Percentiles rank a stretch among this genome's conserved stretches.
phyloP scores from a whole-genome alignment of 1,140 invertebrate genomes.

The Dinoponera quadriceps region DNA sequence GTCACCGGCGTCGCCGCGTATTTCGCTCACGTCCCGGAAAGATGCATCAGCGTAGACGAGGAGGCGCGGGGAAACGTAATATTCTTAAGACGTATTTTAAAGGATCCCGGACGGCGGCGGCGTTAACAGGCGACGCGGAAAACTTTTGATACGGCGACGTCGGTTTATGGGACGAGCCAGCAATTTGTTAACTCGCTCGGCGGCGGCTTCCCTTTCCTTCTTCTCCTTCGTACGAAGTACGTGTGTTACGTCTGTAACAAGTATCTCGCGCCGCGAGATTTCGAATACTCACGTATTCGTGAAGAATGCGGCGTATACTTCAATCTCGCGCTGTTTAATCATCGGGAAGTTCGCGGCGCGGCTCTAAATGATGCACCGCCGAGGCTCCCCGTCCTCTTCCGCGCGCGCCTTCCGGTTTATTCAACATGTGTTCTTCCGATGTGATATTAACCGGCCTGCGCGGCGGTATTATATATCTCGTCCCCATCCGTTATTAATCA shows the following conservation, averaged over 20 bases:
- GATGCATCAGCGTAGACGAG: conserved; percentile 8
- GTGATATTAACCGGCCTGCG: conserved; percentile 31
- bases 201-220: not conserved
- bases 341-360: conserved; percentile 14
- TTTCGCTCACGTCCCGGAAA: conserved; percentile 43
- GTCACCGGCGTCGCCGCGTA: not conserved
- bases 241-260: not conserved
- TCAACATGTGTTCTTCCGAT: conserved; percentile 50
- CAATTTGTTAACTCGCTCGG: conserved; percentile 26
- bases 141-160: conserved; percentile 38
- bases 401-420: conserved; percentile 7
- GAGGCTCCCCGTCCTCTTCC: not conserved
- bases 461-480: conserved; percentile 10
- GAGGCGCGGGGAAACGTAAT: not conserved
- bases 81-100: conserved; percentile 52
- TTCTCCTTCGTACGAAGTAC: not conserved
- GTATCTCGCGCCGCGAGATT: not conserved
- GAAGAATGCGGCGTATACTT: conserved; percentile 27
- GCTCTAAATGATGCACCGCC: conserved; percentile 34
- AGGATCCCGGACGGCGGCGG: not conserved
- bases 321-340: conserved; percentile 44
- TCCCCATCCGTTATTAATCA: conserved; percentile 50
- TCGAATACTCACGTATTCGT: not conserved
- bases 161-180: conserved; percentile 9
- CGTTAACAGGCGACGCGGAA: not conserved